phyloP scores from a whole-genome alignment of 2,888 invertebrate genomes.

The Oscheius onirici region DNA sequence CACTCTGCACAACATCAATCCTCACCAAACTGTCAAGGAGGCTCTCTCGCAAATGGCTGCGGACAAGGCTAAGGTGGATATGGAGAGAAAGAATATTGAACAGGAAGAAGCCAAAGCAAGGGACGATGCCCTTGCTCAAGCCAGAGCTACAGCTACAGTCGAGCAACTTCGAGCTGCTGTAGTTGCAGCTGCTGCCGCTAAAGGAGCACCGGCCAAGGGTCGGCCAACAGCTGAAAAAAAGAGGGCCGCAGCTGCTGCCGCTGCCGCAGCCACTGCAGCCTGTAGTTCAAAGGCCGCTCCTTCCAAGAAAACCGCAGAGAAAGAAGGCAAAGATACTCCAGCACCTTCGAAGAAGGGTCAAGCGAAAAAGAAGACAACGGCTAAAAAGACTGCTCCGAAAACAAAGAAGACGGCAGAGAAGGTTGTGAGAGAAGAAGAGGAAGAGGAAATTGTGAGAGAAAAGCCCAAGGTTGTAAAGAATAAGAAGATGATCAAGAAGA shows the following conservation, averaged over 20 bases:
- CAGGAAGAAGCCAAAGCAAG: neutral
- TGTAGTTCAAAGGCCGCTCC: neutral
- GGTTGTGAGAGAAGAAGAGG: neutral
- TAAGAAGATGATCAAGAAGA: neutral
- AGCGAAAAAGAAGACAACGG: neutral
- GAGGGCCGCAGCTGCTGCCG: neutral
- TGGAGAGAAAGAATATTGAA: neutral
- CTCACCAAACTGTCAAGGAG: constrained; percentile 14
- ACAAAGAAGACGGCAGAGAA: neutral
- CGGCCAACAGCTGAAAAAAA: neutral
- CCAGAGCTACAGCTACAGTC: neutral
- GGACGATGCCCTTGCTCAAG: neutral
- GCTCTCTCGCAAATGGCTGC: constrained; percentile 8
- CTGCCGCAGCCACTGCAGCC: constrained; percentile 5
- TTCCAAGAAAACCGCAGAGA: too few species aligned
- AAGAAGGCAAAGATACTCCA: neutral
- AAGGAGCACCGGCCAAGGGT: neutral
- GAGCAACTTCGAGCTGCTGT: neutral
- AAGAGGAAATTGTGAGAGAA: constrained; percentile 5
- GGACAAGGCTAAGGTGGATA: neutral
- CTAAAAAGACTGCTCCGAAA: neutral
- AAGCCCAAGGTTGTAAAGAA: neutral
- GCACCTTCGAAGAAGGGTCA: too few species aligned
- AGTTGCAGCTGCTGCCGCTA: neutral
- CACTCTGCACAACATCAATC: neutral